Conservation (phyloP, 2,797 vertebrate genomes). For the Cirrhinus molitorella region DNA sequence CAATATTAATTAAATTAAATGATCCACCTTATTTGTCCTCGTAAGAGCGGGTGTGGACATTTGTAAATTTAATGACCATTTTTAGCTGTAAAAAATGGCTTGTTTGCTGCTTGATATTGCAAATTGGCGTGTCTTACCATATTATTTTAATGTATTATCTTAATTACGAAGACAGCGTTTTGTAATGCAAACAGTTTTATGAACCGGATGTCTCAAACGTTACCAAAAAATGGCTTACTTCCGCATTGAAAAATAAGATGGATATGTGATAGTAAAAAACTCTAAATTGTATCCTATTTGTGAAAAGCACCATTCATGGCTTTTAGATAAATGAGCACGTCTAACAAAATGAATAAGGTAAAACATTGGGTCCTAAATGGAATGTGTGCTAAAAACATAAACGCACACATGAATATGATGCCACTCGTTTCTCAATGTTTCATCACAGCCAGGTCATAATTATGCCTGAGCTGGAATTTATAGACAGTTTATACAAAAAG, state of each 20-base stretch:
- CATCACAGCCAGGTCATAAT: not conserved
- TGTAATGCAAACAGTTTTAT: too few relatives aligned
- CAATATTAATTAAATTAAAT: not conserved
- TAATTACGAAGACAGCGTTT: too few relatives aligned
- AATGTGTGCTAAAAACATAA: conserved; percentile 1
- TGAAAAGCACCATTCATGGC: not conserved
- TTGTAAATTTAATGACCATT: too few relatives aligned
- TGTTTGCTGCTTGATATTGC: too few relatives aligned
- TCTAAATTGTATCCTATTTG: not conserved
- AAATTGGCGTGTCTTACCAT: too few relatives aligned
- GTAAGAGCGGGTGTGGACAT: too few relatives aligned
- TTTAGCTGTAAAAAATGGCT: too few relatives aligned
- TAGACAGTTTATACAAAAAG: not conserved
- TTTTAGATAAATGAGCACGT: not conserved
- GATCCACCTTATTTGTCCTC: too few relatives aligned
- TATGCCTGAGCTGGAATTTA: not conserved
- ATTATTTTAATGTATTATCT: too few relatives aligned
- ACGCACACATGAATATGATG: not conserved
- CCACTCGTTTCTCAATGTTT: not conserved
- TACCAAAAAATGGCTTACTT: too few relatives aligned
- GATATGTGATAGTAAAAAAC: not conserved
- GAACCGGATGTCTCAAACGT: too few relatives aligned
- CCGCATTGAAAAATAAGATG: not conserved
- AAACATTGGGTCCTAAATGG: not conserved
- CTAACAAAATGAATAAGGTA: not conserved